Base-by-base conservation (phyloP, 2,888 invertebrate genomes). In the Zootermopsis nevadensis region DNA sequence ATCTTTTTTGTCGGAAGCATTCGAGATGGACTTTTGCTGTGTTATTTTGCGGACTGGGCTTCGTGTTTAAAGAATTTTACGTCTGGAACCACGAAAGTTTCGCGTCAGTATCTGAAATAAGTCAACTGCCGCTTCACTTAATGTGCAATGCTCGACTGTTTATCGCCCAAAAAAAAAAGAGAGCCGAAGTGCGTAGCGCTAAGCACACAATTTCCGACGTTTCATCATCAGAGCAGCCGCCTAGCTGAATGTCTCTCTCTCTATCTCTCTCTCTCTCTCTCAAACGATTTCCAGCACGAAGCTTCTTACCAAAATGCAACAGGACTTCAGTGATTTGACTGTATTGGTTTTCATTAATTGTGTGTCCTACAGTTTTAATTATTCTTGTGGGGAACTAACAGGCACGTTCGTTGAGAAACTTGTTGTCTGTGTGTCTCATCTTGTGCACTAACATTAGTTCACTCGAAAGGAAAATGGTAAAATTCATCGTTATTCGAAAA, bases 211-310 rank as follows among this genome's bases (percentile, higher is more conserved):
- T n/a, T n/a, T n/a, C n/a, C n/a, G n/a, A n/a, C n/a, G n/a, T n/a
- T n/a, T n/a, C n/a, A n/a, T n/a, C n/a, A n/a, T n/a, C n/a, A 15
- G 4, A 15, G 48, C 19, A 15, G 48, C 48, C 48, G 27, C 60
- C 60, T 60, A 12, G 60, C 27, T 27, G 1, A 6, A 31, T 1
- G 69, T 12, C 31, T 69, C 69, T 69, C 19, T 22, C 69, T 69
- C 0, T 31, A 4, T 24, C 24, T 66, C 24, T 66, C 66, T 66
- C 66, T n/a, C n/a, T n/a, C n/a, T n/a, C 48, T 48, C 27, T 66
- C 27, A n/a, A 2, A 19, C 77, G 55, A 77, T 55, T 77, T 79
- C 79, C 60, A 79, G 79, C 79, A 79, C 79, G 55, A 60, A 19
- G 24, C 22, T n/a, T 6, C 19, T 24, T 35, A 72, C 33, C 33